These are phyloP conservation scores for Epizoanthus rinbou DNA, from an alignment of 92 coral and sea anemone genomes.

Conservation along the genomic window DNA sequence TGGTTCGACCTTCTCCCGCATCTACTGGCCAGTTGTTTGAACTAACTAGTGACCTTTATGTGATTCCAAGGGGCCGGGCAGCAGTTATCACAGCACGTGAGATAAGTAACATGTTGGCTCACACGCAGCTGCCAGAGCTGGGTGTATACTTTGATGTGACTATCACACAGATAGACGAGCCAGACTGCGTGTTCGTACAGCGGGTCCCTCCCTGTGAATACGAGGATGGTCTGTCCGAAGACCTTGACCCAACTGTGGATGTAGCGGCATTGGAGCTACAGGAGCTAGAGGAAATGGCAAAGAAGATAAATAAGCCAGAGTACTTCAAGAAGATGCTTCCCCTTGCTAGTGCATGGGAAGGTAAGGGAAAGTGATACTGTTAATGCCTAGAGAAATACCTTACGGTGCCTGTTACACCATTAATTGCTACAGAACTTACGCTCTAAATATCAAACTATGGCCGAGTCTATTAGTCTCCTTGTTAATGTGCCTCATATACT, in stretches of 20 bases:
- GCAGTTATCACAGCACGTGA: constrained; percentile 73
- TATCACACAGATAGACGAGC: constrained; percentile 86
- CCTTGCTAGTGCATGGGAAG: constrained; percentile 68
- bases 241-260: constrained; percentile 80
- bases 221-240: constrained; percentile 62
- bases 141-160: constrained; percentile 89
- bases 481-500: too few species aligned
- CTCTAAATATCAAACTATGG: too few species aligned
- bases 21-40: too few species aligned
- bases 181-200: constrained; percentile 84
- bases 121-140: constrained; percentile 79
- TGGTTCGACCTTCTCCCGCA: not conserved
- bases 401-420: too few species aligned
- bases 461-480: too few species aligned
- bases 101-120: constrained; percentile 73
- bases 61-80: constrained; percentile 64
- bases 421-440: too few species aligned
- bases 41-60: too few species aligned
- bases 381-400: too few species aligned
- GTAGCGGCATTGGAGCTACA: constrained; percentile 70
- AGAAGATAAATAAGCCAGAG: constrained; percentile 69
- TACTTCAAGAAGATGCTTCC: constrained; percentile 79
- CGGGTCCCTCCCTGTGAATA: constrained; percentile 71
- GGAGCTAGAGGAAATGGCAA: constrained; percentile 73
- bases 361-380: constrained; percentile 20